These are phyloP conservation scores for Tyto alba DNA, from an alignment of 2,113 vertebrate species.

Conservation along the genomic window DNA sequence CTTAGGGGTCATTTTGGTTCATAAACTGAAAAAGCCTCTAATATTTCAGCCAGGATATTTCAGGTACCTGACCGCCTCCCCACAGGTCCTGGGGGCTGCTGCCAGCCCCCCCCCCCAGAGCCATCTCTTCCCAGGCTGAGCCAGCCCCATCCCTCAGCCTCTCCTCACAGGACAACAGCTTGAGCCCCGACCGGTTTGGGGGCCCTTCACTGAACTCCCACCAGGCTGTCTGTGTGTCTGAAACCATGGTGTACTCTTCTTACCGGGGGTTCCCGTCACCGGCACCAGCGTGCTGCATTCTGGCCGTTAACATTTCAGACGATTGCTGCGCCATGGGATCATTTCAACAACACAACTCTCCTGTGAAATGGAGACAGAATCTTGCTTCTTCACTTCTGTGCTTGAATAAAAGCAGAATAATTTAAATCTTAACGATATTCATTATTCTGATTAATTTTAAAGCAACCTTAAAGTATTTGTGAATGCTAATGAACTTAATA, in stretches of 20 bases:
- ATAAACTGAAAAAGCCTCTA: neutral
- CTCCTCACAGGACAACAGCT: neutral
- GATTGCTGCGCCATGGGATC: fast-evolving
- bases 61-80: neutral
- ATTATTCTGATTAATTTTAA: neutral
- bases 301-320: neutral
- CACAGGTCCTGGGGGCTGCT: fast-evolving
- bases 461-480: neutral
- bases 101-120: neutral
- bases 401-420: neutral
- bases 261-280: neutral
- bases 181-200: fast-evolving
- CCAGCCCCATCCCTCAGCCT: neutral
- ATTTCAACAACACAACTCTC: neutral
- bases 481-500: neutral
- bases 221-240: neutral
- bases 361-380: neutral
- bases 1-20: neutral
- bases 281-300: fast-evolving
- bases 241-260: neutral
- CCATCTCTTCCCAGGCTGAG: neutral
- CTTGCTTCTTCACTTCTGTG: neutral
- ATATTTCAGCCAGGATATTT: neutral
- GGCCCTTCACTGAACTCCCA: fast-evolving
- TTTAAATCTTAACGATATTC: neutral